Evolutionary conservation across 2,888 invertebrate genomes (phyloP), one percentile per base, ranked within the genome.

Genomic region (Hecatera dysodea): DNA sequence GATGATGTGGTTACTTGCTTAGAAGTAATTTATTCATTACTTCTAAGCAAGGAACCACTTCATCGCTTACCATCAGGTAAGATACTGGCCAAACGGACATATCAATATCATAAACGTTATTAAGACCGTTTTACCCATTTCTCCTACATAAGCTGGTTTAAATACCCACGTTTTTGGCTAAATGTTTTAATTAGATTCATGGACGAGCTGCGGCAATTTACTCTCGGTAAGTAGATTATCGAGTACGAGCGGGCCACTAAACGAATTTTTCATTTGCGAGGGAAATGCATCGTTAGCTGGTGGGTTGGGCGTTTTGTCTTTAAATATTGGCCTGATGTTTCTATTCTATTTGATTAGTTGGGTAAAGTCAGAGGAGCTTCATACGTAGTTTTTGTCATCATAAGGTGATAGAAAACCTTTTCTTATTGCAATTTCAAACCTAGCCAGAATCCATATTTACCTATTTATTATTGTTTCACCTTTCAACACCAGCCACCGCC

Each of bases 171-270:
- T 27, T 50, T 29, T 2, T 22, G 1, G 29, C 17, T 12, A 8
- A 29, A 73, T 22, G 8, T 50, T 55, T 46, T 66, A 52, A 70
- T 77, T 53, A 48, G 63, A 44, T 46, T 46, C 42, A 27, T 42
- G 53, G 12, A 36, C 39, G 36, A 15, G 12, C 44, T 48, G 52
- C 9, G 33, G 46, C 33, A 71, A 61, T 62, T 65, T 19, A 36
- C 48, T n/a, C 27, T 6, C 27, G 17, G 27, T 62, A 59, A 72
- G 42, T 68, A n/a, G 44, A 72, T 80, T 76, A 72, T 27, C 44
- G 42, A 56, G 24, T 52, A 27, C 12, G 50, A 44, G 50, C 63
- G 67, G 27, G 22, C 24, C 12, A 39, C 24, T 44, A n/a, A 36
- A n/a, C 19, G 36, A 66, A 76, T 67, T 80, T n/a, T 64, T 33